Percentiles rank a stretch among this genome's conserved stretches.
These are phyloP conservation scores for Dicroscelio sp. DNA, from an alignment of 2,888 invertebrate genomes.

Conservation along the genomic window DNA sequence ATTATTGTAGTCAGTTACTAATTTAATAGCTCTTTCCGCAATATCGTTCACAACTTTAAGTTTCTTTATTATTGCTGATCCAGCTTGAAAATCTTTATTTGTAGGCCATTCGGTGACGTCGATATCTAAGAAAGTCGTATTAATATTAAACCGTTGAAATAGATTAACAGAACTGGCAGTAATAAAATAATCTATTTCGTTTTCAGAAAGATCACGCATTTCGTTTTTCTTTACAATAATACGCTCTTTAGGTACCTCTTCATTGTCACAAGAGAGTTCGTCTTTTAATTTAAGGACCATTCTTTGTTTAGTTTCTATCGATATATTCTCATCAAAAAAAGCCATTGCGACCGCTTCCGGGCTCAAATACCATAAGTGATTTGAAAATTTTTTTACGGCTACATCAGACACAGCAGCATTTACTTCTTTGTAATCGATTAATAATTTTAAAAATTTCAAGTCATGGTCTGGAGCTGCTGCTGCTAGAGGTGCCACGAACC, in stretches of 20 bases:
- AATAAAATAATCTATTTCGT: neutral
- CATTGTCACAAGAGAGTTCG: neutral
- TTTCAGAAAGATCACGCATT: neutral
- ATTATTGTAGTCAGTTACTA: constrained; percentile 46
- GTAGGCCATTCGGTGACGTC: neutral
- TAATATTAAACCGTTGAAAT: constrained; percentile 5
- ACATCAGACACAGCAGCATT: constrained; percentile 39
- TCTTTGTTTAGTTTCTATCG: constrained; percentile 28
- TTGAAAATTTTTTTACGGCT: constrained; percentile 39
- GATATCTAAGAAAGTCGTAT: neutral
- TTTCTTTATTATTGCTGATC: neutral
- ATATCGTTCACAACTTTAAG: constrained; percentile 47
- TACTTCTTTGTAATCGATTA: constrained; percentile 31
- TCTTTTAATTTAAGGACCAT: constrained; percentile 3
- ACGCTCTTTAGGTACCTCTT: neutral
- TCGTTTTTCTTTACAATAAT: neutral
- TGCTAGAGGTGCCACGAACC: constrained; percentile 64
- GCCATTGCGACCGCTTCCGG: constrained; percentile 62
- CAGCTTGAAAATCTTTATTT: neutral
- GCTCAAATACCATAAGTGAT: constrained; percentile 72
- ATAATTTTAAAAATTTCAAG: constrained; percentile 77
- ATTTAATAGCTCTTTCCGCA: constrained; percentile 60
- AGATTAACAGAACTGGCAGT: neutral
- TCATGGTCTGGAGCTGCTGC: constrained; percentile 76
- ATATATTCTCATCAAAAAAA: constrained; percentile 61